Base-by-base conservation (phyloP, 2,797 vertebrate genomes). In the Squalus acanthias region DNA sequence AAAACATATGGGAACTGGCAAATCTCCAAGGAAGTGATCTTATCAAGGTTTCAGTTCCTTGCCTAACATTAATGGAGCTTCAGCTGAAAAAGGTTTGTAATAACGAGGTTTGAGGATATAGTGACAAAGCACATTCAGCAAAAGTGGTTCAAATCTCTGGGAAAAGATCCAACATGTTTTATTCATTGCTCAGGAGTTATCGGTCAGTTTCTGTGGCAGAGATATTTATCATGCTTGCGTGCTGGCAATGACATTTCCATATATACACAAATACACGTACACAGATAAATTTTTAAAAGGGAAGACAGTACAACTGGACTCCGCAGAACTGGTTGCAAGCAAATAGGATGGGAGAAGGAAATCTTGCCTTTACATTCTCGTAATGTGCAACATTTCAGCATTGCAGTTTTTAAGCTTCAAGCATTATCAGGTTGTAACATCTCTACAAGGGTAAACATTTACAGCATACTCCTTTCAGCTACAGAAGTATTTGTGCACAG, bases 61-160 rank as follows among this genome's bases (percentile, higher is more conserved):
- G 13, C 12, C 53, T 65, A 95, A 76, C 13, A 17, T 74, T 76
- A 95, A n/a, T 74, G 70, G 17, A n/a, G 10, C 29, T 95, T 57
- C 50, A 74, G 29, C 15, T 95, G 24, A 95, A 29, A 95, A 70
- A 53, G 29, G 46, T 70, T 95, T 95, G 39, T 53, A 74, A 74
- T 53, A 53, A 15, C 39, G 10, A 15, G 33, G 5, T 95, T 95
- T 33, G 39, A 72, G 22, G 67, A 29, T 60, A 76, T 53, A 72
- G 29, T 74, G 70, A 33, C 50, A 74, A 95, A 20, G 50, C 26
- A 76, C 6, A 95, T 72, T 76, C 70, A 57, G 50, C 29, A 24
- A n/a, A 76, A 76, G 70, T 60, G 50, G 69, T 76, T 57, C 70
- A 95, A 20, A 95, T 29, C 50, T 95, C 69, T 95, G 94, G 94